Evolutionary conservation across 2,113 vertebrate species (phyloP).

Genomic region (Scomber scombrus): DNA sequence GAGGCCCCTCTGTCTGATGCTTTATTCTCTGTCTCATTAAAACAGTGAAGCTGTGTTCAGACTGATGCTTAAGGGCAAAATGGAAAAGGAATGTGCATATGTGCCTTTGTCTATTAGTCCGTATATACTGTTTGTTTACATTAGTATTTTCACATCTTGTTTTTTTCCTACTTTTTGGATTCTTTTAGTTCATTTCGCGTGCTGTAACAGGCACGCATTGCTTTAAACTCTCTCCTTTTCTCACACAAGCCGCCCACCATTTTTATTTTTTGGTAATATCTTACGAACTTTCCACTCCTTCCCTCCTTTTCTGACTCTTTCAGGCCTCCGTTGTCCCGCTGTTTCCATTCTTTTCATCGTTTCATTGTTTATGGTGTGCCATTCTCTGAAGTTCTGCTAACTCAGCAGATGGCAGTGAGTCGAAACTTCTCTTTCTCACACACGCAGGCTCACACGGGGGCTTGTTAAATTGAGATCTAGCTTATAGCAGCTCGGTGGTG

Average conservation of each 20-base stretch:
- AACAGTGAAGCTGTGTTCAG: slow-evolving; percentile 73
- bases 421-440: slow-evolving; percentile 23
- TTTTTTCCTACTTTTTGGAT: not conserved
- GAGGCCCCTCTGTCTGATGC: slow-evolving; percentile 68
- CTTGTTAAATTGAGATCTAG: slow-evolving; percentile 27
- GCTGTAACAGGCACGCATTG: not conserved
- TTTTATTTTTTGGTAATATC: not conserved
- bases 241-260: slow-evolving; percentile 10
- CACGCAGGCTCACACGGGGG: not conserved
- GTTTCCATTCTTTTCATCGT: slow-evolving; percentile 63
- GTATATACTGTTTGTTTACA: not conserved
- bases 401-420: slow-evolving; percentile 40
- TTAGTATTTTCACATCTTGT: not conserved
- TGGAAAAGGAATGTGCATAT: slow-evolving; percentile 47
- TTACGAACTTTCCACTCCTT: slow-evolving; percentile 21
- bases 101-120: slow-evolving; percentile 36
- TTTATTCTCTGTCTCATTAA: slow-evolving; percentile 58
- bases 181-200: not conserved
- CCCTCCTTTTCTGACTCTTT: slow-evolving; percentile 13
- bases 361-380: slow-evolving; percentile 16
- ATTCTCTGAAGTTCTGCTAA: slow-evolving; percentile 31
- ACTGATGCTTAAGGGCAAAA: slow-evolving; percentile 42
- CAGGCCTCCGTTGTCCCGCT: slow-evolving; percentile 39
- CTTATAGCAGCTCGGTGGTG: not conserved
- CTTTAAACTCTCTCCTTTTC: slow-evolving; percentile 45